Percentiles rank a stretch among this genome's conserved stretches.
These are phyloP conservation scores for Polydrusus pterygomalis DNA, from an alignment of 2,888 invertebrate species.

Conservation along the genomic window DNA sequence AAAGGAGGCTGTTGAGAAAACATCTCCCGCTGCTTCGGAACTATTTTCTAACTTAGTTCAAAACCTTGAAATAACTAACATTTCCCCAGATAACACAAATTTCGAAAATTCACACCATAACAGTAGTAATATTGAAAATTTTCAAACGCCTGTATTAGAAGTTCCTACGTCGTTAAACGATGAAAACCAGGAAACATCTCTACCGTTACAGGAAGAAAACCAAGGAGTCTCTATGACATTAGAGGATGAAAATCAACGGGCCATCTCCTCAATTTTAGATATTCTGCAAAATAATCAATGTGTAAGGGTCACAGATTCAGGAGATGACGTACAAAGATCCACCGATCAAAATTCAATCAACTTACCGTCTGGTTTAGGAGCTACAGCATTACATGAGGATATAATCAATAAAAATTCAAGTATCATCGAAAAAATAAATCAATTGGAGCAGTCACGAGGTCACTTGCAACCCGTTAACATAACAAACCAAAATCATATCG, in stretches of 20 bases:
- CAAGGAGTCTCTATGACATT: not conserved
- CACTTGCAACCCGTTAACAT: not conserved
- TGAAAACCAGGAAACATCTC: not conserved
- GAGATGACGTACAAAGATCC: not conserved
- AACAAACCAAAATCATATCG: not conserved
- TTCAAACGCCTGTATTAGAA: not conserved
- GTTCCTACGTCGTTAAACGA: not conserved
- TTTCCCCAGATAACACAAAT: not conserved
- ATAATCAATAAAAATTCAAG: not conserved
- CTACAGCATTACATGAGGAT: not conserved
- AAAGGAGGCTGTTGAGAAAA: not conserved
- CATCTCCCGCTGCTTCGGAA: not conserved
- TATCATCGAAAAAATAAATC: not conserved
- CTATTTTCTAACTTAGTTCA: conserved; percentile 1
- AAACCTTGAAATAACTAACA: not conserved
- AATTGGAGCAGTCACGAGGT: not conserved
- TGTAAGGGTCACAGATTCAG: not conserved
- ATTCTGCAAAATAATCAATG: not conserved
- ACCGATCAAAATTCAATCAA: not conserved
- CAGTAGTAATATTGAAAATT: not conserved
- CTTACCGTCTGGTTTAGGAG: not conserved
- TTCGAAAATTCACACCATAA: not conserved
- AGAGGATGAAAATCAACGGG: not conserved
- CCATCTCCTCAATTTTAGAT: not conserved
- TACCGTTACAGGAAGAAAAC: not conserved